These are phyloP conservation scores for Lepilemur ruficaudatus DNA, from an alignment of 2,797 vertebrate genomes.

Conservation along the genomic window DNA sequence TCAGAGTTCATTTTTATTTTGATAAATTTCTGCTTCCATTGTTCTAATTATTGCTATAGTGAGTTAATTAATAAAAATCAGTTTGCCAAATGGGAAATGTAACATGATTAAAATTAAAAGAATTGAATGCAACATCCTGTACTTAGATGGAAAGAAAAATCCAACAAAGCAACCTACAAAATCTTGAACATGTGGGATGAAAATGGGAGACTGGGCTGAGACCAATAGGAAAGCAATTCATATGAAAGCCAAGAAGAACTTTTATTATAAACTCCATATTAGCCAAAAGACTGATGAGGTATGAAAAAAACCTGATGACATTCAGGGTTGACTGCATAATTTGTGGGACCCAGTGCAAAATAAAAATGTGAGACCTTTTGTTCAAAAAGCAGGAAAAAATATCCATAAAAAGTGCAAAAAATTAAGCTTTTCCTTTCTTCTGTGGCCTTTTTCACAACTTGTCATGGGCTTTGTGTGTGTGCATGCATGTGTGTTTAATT, in stretches of 20 bases:
- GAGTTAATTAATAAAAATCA: neutral
- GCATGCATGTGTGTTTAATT: neutral
- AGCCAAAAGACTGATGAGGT: neutral
- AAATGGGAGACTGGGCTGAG: neutral
- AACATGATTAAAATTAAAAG: conserved; percentile 22
- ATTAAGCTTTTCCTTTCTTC: neutral
- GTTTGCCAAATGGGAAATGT: neutral
- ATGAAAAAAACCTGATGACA: neutral
- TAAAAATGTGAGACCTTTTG: neutral
- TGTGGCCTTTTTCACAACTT: neutral
- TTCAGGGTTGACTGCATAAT: neutral
- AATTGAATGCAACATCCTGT: neutral
- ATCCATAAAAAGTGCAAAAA: neutral
- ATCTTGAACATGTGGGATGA: neutral
- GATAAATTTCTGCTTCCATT: neutral
- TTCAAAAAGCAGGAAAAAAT: neutral
- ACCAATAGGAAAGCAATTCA: neutral
- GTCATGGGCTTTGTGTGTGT: neutral
- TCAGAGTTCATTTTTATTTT: neutral
- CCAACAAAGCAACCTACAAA: neutral
- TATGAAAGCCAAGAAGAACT: neutral
- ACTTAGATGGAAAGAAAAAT: neutral
- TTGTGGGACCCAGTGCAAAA: neutral
- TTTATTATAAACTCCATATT: neutral
- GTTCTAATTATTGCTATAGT: neutral